Percentiles rank a stretch among this genome's conserved stretches.
Conservation (phyloP, 2,888 invertebrate species). For the Phytoseiulus persimilis region DNA sequence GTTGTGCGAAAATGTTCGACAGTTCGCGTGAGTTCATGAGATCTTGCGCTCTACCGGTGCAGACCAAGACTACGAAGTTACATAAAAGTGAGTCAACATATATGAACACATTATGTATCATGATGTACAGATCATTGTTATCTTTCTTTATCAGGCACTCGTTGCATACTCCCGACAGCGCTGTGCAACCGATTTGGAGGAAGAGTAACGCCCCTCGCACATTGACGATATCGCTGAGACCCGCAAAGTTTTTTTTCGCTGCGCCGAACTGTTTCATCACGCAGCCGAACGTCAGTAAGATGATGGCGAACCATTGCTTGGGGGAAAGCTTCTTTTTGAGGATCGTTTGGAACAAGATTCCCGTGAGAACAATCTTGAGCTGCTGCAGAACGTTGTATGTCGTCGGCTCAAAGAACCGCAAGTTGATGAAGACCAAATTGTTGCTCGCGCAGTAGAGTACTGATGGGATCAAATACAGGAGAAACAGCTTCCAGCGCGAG, state of each 20-base stretch:
- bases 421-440: slow-evolving; percentile 11
- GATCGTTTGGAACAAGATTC: slow-evolving; percentile 9
- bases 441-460: slow-evolving; percentile 25
- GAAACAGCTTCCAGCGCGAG: not conserved
- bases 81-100: not conserved
- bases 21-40: not conserved
- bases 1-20: slow-evolving; percentile 12
- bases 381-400: slow-evolving; percentile 19
- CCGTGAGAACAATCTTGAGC: slow-evolving; percentile 24
- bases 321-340: not conserved
- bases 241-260: too few species aligned
- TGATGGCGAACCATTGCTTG: not conserved
- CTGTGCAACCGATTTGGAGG: slow-evolving; percentile 5
- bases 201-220: not conserved
- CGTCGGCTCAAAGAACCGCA: slow-evolving; percentile 9
- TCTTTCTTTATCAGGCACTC: slow-evolving; percentile 16
- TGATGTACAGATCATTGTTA: not conserved
- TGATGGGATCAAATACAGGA: not conserved
- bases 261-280: slow-evolving; percentile 10
- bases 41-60: not conserved
- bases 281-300: slow-evolving; percentile 8
- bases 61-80: not conserved
- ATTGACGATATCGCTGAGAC: not conserved
- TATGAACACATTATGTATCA: slow-evolving; percentile 18
- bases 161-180: not conserved